These are phyloP conservation scores for Drosophila kohkoa DNA, from an alignment of 1,140 invertebrate genomes.

Conservation along the genomic window DNA sequence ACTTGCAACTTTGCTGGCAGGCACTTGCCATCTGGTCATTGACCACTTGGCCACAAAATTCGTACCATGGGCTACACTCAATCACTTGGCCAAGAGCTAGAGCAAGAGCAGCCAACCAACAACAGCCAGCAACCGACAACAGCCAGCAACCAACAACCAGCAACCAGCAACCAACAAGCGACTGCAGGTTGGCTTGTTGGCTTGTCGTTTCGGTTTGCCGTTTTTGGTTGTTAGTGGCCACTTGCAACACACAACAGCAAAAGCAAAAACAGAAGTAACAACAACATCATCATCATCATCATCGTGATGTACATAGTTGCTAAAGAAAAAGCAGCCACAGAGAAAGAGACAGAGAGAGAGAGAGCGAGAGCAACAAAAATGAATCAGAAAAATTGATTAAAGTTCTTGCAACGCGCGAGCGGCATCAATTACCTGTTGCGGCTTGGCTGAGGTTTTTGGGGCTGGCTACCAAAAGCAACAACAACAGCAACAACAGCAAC, in stretches of 20 bases:
- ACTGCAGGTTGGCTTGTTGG: constrained; percentile 8
- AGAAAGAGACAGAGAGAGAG: constrained; percentile 1
- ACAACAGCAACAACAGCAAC: constrained; percentile 1
- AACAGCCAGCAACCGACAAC: constrained; percentile 6
- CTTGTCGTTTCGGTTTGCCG: constrained; percentile 18
- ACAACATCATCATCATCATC: neutral
- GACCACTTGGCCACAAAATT: constrained; percentile 18
- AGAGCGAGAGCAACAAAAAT: constrained; percentile 43
- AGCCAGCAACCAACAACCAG: constrained; percentile 9
- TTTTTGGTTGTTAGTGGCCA: constrained; percentile 33
- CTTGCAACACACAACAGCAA: constrained; percentile 20
- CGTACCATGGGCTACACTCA: constrained; percentile 10
- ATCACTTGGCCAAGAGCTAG: constrained; percentile 1
- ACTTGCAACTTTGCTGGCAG: constrained; percentile 12
- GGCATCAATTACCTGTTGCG: constrained; percentile 76
- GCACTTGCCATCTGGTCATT: constrained; percentile 6
- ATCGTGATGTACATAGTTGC: neutral
- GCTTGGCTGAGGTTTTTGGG: constrained; percentile 58
- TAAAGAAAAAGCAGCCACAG: constrained; percentile 5
- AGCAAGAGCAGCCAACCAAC: no score
- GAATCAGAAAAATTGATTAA: constrained; percentile 75
- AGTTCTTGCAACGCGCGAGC: constrained; percentile 74
- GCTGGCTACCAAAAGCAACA: constrained; percentile 19
- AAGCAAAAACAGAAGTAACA: neutral
- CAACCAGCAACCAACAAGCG: constrained; percentile 17